Percentiles rank a stretch among this genome's conserved stretches.
Evolutionary conservation across 1,140 invertebrate genomes (phyloP).

Genomic region (Glomeris maerens): DNA sequence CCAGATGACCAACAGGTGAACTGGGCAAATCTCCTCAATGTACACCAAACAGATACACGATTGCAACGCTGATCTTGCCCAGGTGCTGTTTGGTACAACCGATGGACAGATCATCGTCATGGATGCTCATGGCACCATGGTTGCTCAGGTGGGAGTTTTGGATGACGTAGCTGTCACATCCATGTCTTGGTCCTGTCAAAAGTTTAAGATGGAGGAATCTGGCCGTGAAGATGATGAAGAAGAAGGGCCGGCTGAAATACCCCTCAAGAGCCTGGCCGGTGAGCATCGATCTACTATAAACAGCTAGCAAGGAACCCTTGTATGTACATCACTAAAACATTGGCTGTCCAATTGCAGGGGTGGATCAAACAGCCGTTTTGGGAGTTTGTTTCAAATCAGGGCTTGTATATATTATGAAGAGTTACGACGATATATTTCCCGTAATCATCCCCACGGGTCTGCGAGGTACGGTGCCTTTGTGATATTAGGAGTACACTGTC

Average conservation of each 20-base stretch:
- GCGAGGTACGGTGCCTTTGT: conserved; percentile 36
- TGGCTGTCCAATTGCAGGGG: neutral
- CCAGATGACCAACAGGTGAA: conserved; percentile 83
- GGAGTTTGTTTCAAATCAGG: conserved; percentile 81
- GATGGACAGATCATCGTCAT: conserved; percentile 87
- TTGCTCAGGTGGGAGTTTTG: conserved; percentile 71
- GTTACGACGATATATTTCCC: conserved; percentile 83
- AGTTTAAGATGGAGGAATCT: conserved; percentile 94
- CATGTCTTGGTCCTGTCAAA: conserved; percentile 93
- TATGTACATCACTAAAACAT: neutral
- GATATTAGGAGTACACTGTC: neutral
- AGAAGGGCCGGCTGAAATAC: conserved; percentile 28
- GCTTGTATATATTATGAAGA: conserved; percentile 68
- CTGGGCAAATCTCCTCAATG: neutral
- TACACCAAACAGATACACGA: neutral
- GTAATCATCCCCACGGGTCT: conserved; percentile 66
- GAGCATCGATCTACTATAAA: no score
- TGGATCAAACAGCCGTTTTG: conserved; percentile 37
- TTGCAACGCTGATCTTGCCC: conserved; percentile 11
- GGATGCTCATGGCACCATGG: conserved; percentile 88
- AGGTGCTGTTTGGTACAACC: conserved; percentile 89
- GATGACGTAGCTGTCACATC: conserved; percentile 59
- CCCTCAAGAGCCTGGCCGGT: no score
- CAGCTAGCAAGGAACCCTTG: no score
- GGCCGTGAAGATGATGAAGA: conserved; percentile 44